phyloP scores from a whole-genome alignment of 2,113 vertebrate genomes.

The Antennarius striatus region DNA sequence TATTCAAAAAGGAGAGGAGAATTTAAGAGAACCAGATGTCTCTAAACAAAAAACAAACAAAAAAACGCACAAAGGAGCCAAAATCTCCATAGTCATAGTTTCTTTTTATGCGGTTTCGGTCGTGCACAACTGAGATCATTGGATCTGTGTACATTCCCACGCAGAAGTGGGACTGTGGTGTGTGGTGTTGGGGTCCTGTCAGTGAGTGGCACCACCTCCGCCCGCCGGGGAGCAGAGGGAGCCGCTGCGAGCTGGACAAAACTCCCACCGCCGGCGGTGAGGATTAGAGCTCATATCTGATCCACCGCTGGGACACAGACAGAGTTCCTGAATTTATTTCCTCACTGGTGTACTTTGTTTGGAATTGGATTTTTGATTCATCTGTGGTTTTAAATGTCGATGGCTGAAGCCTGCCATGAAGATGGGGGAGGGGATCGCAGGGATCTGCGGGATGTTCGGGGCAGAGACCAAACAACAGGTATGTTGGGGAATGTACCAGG shows the following conservation, averaged over 20 bases:
- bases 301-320: not conserved
- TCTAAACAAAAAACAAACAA: no score
- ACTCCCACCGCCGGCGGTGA: no score
- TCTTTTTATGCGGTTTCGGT: no score
- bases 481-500: constrained; percentile 21
- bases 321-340: no score
- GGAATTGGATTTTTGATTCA: not conserved
- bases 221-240: not conserved
- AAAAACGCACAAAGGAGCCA: no score
- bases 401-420: constrained; percentile 87
- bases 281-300: no score
- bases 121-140: not conserved
- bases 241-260: constrained; percentile 22
- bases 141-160: not conserved
- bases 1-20: no score
- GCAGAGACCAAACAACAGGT: constrained; percentile 81
- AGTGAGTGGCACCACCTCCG: constrained; percentile 43
- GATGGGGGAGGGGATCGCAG: constrained; percentile 78
- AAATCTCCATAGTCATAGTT: no score
- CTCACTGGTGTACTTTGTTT: not conserved
- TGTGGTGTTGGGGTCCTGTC: constrained; percentile 1
- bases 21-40: no score
- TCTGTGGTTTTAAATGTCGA: constrained; percentile 3
- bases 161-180: not conserved
- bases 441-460: constrained; percentile 76